Conservation (phyloP, 2,888 invertebrate genomes). For the Ichneumoninae sp. region DNA sequence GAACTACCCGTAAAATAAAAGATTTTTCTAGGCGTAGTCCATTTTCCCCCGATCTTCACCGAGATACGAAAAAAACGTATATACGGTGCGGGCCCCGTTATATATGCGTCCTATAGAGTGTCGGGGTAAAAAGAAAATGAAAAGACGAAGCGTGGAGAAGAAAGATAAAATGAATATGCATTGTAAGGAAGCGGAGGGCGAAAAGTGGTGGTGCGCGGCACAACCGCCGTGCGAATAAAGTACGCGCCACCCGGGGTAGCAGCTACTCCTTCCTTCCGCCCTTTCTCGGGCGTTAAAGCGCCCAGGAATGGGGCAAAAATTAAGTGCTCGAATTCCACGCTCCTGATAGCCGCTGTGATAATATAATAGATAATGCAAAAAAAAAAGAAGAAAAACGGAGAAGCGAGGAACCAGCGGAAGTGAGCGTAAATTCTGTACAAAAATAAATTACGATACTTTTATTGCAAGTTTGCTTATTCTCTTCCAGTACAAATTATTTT, state of each 20-base stretch:
- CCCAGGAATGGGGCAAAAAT: slow-evolving; percentile 69
- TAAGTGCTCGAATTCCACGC: slow-evolving; percentile 62
- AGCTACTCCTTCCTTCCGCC: slow-evolving; percentile 52
- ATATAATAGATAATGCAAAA: slow-evolving; percentile 26
- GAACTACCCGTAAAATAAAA: background rate
- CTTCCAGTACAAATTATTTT: background rate
- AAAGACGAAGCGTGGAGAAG: slow-evolving; percentile 44
- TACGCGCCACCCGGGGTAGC: slow-evolving; percentile 21
- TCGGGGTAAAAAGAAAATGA: slow-evolving; percentile 59
- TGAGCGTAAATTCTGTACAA: background rate
- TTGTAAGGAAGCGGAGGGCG: slow-evolving; percentile 56
- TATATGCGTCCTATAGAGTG: background rate
- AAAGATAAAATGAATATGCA: slow-evolving; percentile 79
- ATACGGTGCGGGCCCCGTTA: slow-evolving; percentile 31
- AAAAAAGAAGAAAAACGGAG: background rate
- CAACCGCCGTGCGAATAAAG: slow-evolving; percentile 42
- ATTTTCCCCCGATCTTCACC: background rate
- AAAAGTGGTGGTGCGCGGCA: slow-evolving; percentile 44
- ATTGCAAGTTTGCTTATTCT: background rate
- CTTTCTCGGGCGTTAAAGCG: slow-evolving; percentile 66
- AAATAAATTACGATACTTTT: background rate
- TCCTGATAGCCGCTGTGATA: slow-evolving; percentile 32
- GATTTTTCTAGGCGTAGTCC: background rate
- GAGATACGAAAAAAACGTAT: slow-evolving; percentile 28
- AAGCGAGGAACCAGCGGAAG: background rate